Conservation (phyloP, 2,113 vertebrate genomes). For the Amia ocellicauda region DNA sequence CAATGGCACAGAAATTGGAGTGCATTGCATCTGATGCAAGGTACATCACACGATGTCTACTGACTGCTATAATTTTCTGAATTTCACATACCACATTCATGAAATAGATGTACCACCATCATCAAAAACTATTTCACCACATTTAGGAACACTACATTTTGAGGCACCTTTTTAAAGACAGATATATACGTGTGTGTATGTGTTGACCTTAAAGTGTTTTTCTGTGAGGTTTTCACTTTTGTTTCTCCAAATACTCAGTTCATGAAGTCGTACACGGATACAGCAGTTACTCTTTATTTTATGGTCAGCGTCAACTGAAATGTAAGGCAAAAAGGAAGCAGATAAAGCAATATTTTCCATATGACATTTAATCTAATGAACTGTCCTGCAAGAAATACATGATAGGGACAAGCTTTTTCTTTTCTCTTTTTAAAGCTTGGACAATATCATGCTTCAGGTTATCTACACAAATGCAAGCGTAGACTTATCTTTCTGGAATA, state of each 20-base stretch:
- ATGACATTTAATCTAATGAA: background rate
- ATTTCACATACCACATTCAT: background rate
- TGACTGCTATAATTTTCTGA: background rate
- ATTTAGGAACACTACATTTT: constrained; percentile 10
- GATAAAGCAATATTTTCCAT: background rate
- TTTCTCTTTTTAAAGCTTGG: background rate
- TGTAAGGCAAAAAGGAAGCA: constrained; percentile 5
- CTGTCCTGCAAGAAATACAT: background rate
- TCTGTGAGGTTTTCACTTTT: constrained; percentile 1
- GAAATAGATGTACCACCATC: background rate
- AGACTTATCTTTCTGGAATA: too few relatives aligned
- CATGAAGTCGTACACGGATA: background rate
- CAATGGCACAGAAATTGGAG: constrained; percentile 14
- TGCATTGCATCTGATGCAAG: constrained; percentile 3
- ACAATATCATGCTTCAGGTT: background rate
- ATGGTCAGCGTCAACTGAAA: background rate
- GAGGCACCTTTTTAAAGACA: constrained; percentile 4
- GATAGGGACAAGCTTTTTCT: background rate
- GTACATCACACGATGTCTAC: background rate
- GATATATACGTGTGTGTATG: background rate
- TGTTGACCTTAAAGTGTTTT: background rate
- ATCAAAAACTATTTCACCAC: constrained; percentile 6
- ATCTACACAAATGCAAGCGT: background rate
- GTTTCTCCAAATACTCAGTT: constrained; percentile 6
- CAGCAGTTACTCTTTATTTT: background rate